phyloP scores from a whole-genome alignment of 2,113 vertebrate genomes.

The Spilogale gracilis region DNA sequence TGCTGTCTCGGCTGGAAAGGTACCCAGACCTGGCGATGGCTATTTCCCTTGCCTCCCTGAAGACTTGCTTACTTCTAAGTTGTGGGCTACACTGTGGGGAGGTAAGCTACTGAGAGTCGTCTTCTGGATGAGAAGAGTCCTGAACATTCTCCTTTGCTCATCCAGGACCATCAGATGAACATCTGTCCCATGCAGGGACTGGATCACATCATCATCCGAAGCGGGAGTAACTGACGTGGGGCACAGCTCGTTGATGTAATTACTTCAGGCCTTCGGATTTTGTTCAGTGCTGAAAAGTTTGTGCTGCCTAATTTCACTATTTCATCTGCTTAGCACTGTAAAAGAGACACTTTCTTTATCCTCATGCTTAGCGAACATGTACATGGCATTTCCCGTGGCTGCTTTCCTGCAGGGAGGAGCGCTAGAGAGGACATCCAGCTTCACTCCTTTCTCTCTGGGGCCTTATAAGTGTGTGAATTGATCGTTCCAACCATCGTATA shows the following conservation, averaged over 20 bases:
- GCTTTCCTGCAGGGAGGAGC: neutral
- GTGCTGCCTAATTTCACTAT: neutral
- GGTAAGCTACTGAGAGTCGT: neutral
- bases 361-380: too few species aligned
- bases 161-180: neutral
- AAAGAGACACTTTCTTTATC: neutral
- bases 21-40: neutral
- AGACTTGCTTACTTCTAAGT: neutral
- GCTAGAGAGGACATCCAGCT: neutral
- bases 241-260: accelerated
- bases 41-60: neutral
- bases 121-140: neutral
- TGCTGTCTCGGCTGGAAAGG: neutral
- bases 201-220: neutral
- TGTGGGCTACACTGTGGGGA: accelerated
- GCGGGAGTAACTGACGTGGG: accelerated
- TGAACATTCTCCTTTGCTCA: neutral
- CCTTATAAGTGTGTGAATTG: neutral
- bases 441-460: neutral
- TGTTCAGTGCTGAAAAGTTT: neutral
- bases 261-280: neutral
- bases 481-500: neutral
- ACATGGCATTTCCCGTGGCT: too few species aligned
- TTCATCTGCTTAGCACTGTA: neutral
- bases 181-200: neutral